Evolutionary conservation across 1,140 invertebrate genomes (phyloP).

Genomic region (Drosophila gunungcola): DNA sequence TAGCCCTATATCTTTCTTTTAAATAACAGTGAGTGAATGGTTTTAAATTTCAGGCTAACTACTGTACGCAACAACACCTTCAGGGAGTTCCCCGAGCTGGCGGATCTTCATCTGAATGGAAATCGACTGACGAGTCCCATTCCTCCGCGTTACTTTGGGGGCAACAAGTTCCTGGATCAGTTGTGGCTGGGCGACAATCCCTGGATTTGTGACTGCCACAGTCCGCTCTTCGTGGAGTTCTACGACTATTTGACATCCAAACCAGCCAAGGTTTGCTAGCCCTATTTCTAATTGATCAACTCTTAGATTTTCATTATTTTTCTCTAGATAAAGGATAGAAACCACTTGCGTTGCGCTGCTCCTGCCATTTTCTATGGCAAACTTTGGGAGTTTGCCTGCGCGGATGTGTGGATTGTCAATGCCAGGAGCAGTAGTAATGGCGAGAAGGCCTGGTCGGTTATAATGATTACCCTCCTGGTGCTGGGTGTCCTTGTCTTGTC

Average conservation of each 20-base stretch:
- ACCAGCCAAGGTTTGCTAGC: constrained; percentile 85
- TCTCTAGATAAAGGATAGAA: constrained; percentile 62
- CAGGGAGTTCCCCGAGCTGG: constrained; percentile 86
- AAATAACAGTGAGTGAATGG: not conserved
- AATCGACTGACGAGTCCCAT: constrained; percentile 88
- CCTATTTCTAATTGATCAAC: not conserved
- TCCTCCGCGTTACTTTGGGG: constrained; percentile 86
- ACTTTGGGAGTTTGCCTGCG: constrained; percentile 88
- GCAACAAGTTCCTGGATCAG: constrained; percentile 86
- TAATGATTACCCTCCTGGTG: constrained; percentile 85
- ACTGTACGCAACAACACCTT: constrained; percentile 85
- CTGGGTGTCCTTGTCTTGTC: constrained; percentile 28
- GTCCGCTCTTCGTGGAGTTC: constrained; percentile 86
- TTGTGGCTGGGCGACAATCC: constrained; percentile 89
- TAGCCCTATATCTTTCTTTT: too few species aligned
- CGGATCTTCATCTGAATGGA: constrained; percentile 87
- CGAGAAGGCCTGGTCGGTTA: constrained; percentile 87
- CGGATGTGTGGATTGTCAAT: constrained; percentile 86
- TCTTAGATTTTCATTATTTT: not conserved
- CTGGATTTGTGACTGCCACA: constrained; percentile 89
- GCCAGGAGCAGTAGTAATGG: constrained; percentile 74
- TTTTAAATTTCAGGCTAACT: constrained; percentile 46
- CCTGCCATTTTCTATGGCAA: constrained; percentile 87
- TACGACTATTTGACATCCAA: constrained; percentile 87
- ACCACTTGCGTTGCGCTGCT: constrained; percentile 86